These are phyloP conservation scores for Phania funesta DNA, from an alignment of 2,888 invertebrate species.

Conservation along the genomic window DNA sequence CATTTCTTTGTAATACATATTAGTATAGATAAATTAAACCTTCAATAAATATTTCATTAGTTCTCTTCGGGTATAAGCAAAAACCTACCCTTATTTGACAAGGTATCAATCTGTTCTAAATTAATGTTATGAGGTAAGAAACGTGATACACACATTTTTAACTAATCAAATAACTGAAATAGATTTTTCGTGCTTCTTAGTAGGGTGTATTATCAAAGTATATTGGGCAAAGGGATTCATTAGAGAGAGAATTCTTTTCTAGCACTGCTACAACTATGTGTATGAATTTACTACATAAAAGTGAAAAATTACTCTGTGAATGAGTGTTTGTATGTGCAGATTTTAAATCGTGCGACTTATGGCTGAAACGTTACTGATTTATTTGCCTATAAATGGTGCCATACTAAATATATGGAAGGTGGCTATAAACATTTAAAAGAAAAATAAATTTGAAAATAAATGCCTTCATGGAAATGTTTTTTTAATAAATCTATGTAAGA, in stretches of 20 bases:
- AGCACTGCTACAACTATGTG: neutral
- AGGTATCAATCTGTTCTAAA: too few relatives aligned
- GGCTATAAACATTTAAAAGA: constrained; percentile 47
- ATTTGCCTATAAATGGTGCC: constrained; percentile 76
- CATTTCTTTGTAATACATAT: too few relatives aligned
- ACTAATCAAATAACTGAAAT: too few relatives aligned
- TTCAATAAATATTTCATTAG: too few relatives aligned
- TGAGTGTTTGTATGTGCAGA: constrained; percentile 26
- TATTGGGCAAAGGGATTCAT: too few relatives aligned
- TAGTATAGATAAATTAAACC: too few relatives aligned
- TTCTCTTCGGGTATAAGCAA: too few relatives aligned
- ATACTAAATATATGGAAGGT: constrained; percentile 54
- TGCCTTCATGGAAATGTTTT: neutral
- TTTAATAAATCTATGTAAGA: constrained; percentile 27
- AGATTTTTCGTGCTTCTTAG: too few relatives aligned
- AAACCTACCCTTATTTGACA: too few relatives aligned
- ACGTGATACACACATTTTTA: too few relatives aligned
- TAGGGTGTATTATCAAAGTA: too few relatives aligned
- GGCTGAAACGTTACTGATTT: constrained; percentile 73
- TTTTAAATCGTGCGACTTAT: constrained; percentile 67
- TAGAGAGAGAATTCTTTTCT: neutral
- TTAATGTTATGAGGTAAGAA: too few relatives aligned
- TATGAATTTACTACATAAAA: constrained; percentile 41
- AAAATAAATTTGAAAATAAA: constrained; percentile 52
- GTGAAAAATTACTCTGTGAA: neutral